Base-by-base conservation (phyloP, 2,888 invertebrate species). In the Blastobasis lacticolella region DNA sequence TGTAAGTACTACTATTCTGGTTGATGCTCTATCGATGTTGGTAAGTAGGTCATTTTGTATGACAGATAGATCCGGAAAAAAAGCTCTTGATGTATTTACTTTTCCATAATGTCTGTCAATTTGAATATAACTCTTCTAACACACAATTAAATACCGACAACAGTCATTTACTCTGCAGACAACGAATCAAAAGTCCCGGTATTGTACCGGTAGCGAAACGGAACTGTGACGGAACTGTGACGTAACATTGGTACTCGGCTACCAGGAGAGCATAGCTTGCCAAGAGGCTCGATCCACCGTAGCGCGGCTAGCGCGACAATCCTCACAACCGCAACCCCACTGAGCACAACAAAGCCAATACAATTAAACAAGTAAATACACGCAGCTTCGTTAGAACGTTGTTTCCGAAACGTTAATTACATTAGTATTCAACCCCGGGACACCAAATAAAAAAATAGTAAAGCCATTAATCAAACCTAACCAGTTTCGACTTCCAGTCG, bases 381-480 rank as follows among this genome's bases (percentile, higher is more conserved):
- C 52, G 36, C 45, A 38, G 41, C 44, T 48, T 59, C 53, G 55
- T 59, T 59, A 59, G 52, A 51, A 51, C 49, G 48, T 54, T 55
- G 55, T 55, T 48, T 55, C 51, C 37, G 44, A 49, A 52, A 45
- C 48, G 45, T 54, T 59, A 57, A 57, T 59, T 59, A 54, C 57
- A 58, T 57, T 55, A 55, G 45, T 54, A 56, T 54, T 56, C 55
- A 56, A 53, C 58, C 57, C 56, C 51, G 49, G 55, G 57, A 53
- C 48, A 45, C 43, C 50, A 42, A 54, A 58, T 55, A 52, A 57
- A 56, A 54, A 56, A 49, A 52, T 51, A 52, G 48, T 46, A 50
- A 48, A 49, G 51, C 47, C 57, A 60, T 60, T 60, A 55, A 60
- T 60, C 60, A 60, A 58, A 55, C 49, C 49, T 55, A 60, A 60